phyloP scores from a whole-genome alignment of 2,888 invertebrate species.

The Agrilus mali region DNA sequence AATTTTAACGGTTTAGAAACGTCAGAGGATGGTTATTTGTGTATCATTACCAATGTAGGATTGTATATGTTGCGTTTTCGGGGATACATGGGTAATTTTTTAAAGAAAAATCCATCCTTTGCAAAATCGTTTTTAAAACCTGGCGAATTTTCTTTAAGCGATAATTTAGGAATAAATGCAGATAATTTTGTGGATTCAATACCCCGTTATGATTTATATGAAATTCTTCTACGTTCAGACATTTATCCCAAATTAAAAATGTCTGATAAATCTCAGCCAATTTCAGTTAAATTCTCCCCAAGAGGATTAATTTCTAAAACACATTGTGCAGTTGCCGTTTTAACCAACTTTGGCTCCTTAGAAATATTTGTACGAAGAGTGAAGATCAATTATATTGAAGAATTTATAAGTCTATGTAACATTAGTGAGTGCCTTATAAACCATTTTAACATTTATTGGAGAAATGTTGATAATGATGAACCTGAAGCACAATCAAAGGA shows the following conservation, averaged over 20 bases:
- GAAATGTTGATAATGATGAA: slow-evolving; percentile 11
- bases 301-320: slow-evolving; percentile 19
- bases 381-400: slow-evolving; percentile 18
- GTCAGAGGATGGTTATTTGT: slow-evolving; percentile 25
- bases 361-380: slow-evolving; percentile 22
- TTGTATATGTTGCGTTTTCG: slow-evolving; percentile 23
- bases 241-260: slow-evolving; percentile 19
- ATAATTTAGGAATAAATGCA: slow-evolving; percentile 21
- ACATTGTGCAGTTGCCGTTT: slow-evolving; percentile 20
- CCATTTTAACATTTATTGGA: slow-evolving; percentile 18
- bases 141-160: slow-evolving; percentile 17
- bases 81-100: slow-evolving; percentile 18
- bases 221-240: slow-evolving; percentile 19
- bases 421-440: slow-evolving; percentile 21
- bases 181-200: slow-evolving; percentile 19
- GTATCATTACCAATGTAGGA: slow-evolving; percentile 22
- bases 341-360: slow-evolving; percentile 24
- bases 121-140: slow-evolving; percentile 19
- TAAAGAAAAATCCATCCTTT: slow-evolving; percentile 10
- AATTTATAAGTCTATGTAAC: slow-evolving; percentile 21
- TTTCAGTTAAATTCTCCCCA: slow-evolving; percentile 25
- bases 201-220: slow-evolving; percentile 20
- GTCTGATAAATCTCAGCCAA: slow-evolving; percentile 14
- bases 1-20: slow-evolving; percentile 11
- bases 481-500: slow-evolving; percentile 17